phyloP scores from a whole-genome alignment of 2,797 vertebrate species.

The Pterois miles region DNA sequence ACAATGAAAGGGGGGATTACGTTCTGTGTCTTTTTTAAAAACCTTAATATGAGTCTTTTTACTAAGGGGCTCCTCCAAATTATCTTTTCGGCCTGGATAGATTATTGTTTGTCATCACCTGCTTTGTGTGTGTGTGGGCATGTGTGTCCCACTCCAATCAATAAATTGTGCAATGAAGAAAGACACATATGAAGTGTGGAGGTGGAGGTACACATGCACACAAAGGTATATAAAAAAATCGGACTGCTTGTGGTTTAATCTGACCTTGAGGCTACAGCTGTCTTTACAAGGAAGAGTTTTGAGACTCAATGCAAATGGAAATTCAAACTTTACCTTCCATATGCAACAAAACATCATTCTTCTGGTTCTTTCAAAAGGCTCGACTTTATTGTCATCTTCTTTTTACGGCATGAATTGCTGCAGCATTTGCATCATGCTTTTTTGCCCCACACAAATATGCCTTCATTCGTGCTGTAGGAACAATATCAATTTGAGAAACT shows the following conservation, averaged over 20 bases:
- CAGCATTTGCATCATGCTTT: not conserved
- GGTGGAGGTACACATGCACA: not conserved
- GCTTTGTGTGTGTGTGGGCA: not conserved
- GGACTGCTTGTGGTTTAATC: not conserved
- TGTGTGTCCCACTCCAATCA: constrained; percentile 5
- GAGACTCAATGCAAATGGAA: not conserved
- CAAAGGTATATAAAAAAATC: not conserved
- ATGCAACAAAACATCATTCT: not conserved
- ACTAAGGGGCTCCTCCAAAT: constrained; percentile 21
- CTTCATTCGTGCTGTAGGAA: not conserved
- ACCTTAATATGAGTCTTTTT: not conserved
- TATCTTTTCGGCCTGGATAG: constrained; percentile 9
- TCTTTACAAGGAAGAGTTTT: not conserved
- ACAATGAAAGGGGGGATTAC: not conserved
- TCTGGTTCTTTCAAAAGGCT: not conserved
- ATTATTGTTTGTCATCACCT: constrained; percentile 27
- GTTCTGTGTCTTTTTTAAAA: constrained; percentile 5
- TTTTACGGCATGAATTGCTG: not conserved
- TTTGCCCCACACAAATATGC: not conserved
- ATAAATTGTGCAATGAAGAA: not conserved
- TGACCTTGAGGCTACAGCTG: not conserved
- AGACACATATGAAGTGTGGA: not conserved
- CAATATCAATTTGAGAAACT: not conserved
- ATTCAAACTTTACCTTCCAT: not conserved
- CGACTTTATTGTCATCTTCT: not conserved